phyloP scores from a whole-genome alignment of 2,797 vertebrate genomes.

The Anguilla megastoma region DNA sequence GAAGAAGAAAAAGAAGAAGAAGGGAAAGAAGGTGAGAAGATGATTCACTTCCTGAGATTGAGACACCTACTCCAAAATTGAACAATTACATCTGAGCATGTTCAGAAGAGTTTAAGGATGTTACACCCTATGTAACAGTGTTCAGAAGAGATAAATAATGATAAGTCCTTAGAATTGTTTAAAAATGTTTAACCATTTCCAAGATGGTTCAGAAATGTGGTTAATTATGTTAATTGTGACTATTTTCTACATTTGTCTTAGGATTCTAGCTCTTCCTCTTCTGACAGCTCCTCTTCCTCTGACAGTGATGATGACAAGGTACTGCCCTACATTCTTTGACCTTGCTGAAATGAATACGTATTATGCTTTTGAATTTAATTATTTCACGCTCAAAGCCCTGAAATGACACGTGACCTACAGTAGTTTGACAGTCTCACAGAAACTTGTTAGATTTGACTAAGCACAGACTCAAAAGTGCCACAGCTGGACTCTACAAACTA shows the following conservation, averaged over 20 bases:
- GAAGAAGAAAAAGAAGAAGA: background rate
- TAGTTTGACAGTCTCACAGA: background rate
- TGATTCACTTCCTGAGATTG: background rate
- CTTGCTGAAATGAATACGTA: background rate
- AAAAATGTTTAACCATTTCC: too few species aligned
- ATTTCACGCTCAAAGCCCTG: background rate
- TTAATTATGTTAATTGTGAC: too few species aligned
- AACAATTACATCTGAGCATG: background rate
- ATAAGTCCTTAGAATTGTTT: too few species aligned
- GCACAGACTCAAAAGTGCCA: background rate
- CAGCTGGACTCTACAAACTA: background rate
- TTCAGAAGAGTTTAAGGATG: background rate
- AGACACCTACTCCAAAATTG: background rate
- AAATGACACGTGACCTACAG: background rate
- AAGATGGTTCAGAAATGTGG: too few species aligned
- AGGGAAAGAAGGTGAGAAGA: background rate
- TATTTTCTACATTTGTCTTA: background rate
- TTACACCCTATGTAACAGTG: background rate
- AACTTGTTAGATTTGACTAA: background rate
- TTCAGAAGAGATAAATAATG: too few species aligned
- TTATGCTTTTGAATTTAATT: background rate
- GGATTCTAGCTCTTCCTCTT: background rate
- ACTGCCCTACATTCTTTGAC: background rate
- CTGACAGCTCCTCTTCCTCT: background rate
- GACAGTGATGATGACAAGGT: background rate